These are phyloP conservation scores for Euphysa ruthae DNA, from an alignment of 30 jellyfish, hydroid and myxozoan genomes.

Conservation along the genomic window DNA sequence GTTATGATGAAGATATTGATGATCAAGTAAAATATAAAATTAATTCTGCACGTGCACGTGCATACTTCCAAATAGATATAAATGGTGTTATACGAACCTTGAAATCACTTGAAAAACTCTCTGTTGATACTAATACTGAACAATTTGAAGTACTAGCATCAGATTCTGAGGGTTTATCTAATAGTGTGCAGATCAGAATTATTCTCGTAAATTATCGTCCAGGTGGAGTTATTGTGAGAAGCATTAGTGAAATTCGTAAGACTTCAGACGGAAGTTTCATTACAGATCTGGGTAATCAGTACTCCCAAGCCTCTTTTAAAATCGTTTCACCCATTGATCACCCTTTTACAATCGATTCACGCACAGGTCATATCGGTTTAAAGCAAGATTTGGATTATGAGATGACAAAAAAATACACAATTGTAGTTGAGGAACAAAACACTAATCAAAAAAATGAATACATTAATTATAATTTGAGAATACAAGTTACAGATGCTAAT, in stretches of 20 bases:
- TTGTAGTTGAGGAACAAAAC: conserved; percentile 60
- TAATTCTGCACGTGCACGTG: conserved; percentile 36
- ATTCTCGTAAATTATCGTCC: conserved; percentile 64
- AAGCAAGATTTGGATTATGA: conserved; percentile 52
- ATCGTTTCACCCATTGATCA: conserved; percentile 63
- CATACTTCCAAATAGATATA: conserved; percentile 48
- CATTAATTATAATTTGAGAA: conserved; percentile 45
- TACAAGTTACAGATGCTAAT: conserved; percentile 56
- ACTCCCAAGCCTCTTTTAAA: conserved; percentile 51
- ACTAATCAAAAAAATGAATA: conserved; percentile 35
- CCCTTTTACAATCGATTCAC: conserved; percentile 55
- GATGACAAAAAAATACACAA: conserved; percentile 31
- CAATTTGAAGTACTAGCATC: conserved; percentile 63
- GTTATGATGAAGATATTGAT: conserved; percentile 70
- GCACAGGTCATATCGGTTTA: conserved; percentile 50
- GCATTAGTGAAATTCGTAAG: conserved; percentile 52
- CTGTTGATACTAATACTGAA: conserved; percentile 35
- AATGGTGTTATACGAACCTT: conserved; percentile 50
- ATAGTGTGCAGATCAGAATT: conserved; percentile 43
- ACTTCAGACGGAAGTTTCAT: conserved; percentile 36
- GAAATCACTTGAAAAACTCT: conserved; percentile 30
- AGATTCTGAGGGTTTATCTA: conserved; percentile 49
- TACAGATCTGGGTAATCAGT: conserved; percentile 47
- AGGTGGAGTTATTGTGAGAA: conserved; percentile 39
- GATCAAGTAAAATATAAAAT: conserved; percentile 63